Conservation (phyloP, 2,888 invertebrate genomes). For the Dicyrtomina minuta region DNA sequence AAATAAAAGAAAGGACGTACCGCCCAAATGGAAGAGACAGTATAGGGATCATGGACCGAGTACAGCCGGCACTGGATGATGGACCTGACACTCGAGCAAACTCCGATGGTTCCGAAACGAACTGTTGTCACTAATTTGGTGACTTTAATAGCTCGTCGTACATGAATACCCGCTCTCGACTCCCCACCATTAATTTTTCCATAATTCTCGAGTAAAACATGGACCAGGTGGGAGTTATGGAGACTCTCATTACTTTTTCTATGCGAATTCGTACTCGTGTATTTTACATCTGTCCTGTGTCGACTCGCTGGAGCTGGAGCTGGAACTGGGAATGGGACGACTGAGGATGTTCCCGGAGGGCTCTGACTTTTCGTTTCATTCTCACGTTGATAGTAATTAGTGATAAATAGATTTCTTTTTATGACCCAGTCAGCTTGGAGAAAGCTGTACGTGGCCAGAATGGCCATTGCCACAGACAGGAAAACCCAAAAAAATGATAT, state of each 20-base stretch:
- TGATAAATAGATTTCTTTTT: constrained; percentile 40
- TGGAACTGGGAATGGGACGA: neutral
- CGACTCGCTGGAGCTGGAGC: neutral
- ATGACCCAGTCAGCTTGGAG: constrained; percentile 58
- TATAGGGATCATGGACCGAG: constrained; percentile 19
- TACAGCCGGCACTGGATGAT: constrained; percentile 38
- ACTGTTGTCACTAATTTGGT: constrained; percentile 38
- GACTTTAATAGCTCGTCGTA: constrained; percentile 28
- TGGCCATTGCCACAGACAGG: constrained; percentile 56
- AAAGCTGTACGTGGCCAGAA: constrained; percentile 56
- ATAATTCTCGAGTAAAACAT: constrained; percentile 5
- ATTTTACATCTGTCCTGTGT: neutral
- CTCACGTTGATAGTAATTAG: constrained; percentile 26
- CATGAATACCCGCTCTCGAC: constrained; percentile 10
- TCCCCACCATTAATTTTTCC: constrained; percentile 5
- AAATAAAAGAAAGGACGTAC: constrained; percentile 28
- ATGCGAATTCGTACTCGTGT: neutral
- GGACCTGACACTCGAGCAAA: constrained; percentile 32
- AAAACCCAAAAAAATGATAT: constrained; percentile 56
- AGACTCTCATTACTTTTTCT: neutral
- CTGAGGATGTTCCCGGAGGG: neutral
- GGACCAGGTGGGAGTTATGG: neutral
- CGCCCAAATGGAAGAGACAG: constrained; percentile 40
- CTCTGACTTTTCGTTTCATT: neutral
- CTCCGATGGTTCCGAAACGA: constrained; percentile 42